Conservation (phyloP, 2,888 invertebrate species). For the Caradrina kadenii region DNA sequence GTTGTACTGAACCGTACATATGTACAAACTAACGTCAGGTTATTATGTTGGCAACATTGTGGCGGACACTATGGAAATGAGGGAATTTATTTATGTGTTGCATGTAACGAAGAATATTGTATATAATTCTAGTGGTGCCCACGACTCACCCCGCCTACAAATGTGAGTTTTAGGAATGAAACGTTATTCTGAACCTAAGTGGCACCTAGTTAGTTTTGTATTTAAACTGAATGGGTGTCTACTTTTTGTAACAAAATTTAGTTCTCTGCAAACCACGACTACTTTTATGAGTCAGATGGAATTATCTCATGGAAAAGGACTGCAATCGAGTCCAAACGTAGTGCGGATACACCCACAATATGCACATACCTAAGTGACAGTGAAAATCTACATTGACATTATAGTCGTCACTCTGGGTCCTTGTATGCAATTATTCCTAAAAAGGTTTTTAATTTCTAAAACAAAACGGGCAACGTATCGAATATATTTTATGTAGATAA, state of each 20-base stretch:
- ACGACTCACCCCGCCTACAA: neutral
- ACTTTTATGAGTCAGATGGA: too few relatives aligned
- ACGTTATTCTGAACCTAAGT: neutral
- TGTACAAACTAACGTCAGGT: neutral
- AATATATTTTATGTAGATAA: neutral
- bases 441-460: neutral
- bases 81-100: constrained; percentile 12
- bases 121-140: neutral
- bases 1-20: constrained; percentile 3
- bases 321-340: neutral
- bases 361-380: neutral
- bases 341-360: neutral
- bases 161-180: neutral
- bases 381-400: too few relatives aligned
- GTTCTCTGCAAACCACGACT: too few relatives aligned
- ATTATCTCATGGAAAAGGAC: too few relatives aligned
- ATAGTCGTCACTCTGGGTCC: too few relatives aligned
- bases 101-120: constrained; percentile 5
- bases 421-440: neutral
- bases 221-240: too few relatives aligned
- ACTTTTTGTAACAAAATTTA: too few relatives aligned
- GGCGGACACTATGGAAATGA: constrained; percentile 26
- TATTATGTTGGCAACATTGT: neutral
- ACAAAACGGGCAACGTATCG: constrained; percentile 1
- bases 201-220: neutral